Base-by-base conservation (phyloP, 2,113 vertebrate genomes). In the Calonectris borealis region DNA sequence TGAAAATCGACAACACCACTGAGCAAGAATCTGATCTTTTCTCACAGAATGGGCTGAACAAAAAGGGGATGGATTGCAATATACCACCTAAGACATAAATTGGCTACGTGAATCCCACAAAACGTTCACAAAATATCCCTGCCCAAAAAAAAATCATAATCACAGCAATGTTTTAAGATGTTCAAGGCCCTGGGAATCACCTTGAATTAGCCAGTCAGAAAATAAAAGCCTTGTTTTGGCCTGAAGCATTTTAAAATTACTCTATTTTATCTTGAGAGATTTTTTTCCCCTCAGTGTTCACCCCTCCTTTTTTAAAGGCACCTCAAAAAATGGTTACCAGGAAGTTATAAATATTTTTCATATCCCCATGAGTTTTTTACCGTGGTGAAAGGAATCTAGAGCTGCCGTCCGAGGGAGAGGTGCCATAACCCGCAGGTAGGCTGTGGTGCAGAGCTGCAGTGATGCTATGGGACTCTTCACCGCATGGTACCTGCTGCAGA, bases 41-140 rank as follows among this genome's bases (percentile, higher is more conserved):
- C 65, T 44, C 78, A 17, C 29, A 2, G 18, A 20, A 9, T 0
- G 25, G 34, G n/a, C 9, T 32, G 61, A 11, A 10, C 22, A 26
- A 1, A 36, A 8, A 11, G 40, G 26, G 32, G 24, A 20, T 10
- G 25, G 72, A 61, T 0, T 21, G 16, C 29, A 26, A 7, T 7
- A 9, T 2, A 25, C 31, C 27, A 2, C 21, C 64, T 7, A 8
- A 4, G n/a, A 3, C 8, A 54, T 15, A 34, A 25, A 15, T 0
- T 24, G 51, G 21, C 52, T 57, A 1, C 1, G 19, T 10, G 60
- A 72, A 31, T 16, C 14, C 48, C 49, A 38, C 11, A n/a, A 29
- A 42, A 3, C 2, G 1, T 6, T n/a, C 3, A 0, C 29, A 10
- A 42, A 91, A 51, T 7, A 40, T 3, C 77, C 71, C 38, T 16